Percentiles rank a stretch among this genome's conserved stretches.
Conservation (phyloP, 2,888 invertebrate genomes). For the Chirona hameri region DNA sequence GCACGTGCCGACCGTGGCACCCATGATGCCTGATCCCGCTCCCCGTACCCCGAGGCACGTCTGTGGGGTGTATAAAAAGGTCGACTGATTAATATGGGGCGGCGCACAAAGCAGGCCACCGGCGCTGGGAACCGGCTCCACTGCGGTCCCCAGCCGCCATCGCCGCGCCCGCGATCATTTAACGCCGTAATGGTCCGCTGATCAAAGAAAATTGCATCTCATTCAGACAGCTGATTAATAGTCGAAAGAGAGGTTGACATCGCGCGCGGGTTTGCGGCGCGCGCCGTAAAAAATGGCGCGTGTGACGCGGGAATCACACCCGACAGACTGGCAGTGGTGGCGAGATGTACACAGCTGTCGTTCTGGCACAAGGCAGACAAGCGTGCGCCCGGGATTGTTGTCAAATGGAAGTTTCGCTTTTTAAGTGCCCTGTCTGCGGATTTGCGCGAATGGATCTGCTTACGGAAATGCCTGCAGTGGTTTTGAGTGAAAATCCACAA, state of each 20-base stretch:
- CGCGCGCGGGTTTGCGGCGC: background rate
- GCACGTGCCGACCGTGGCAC: background rate
- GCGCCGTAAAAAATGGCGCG: background rate
- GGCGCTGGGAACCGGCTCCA: background rate
- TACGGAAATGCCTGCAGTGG: too few relatives aligned
- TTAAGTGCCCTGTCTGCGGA: too few relatives aligned
- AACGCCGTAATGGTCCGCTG: background rate
- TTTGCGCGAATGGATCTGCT: too few relatives aligned
- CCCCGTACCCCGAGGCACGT: background rate
- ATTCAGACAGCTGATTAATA: background rate
- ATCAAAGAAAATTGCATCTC: slow-evolving; percentile 27
- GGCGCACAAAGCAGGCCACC: background rate
- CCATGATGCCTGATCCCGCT: background rate
- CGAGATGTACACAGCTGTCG: too few relatives aligned
- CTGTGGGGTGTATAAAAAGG: background rate
- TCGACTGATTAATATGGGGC: background rate
- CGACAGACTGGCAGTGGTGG: too few relatives aligned
- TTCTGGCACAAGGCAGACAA: too few relatives aligned
- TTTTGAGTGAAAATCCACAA: too few relatives aligned
- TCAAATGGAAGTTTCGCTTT: too few relatives aligned
- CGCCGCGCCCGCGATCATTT: background rate
- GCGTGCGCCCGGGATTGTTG: too few relatives aligned
- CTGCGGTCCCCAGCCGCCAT: background rate
- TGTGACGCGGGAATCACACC: too few relatives aligned
- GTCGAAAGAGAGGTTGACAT: background rate